phyloP scores from a whole-genome alignment of 2,797 vertebrate species.

The Semaprochilodus insignis region DNA sequence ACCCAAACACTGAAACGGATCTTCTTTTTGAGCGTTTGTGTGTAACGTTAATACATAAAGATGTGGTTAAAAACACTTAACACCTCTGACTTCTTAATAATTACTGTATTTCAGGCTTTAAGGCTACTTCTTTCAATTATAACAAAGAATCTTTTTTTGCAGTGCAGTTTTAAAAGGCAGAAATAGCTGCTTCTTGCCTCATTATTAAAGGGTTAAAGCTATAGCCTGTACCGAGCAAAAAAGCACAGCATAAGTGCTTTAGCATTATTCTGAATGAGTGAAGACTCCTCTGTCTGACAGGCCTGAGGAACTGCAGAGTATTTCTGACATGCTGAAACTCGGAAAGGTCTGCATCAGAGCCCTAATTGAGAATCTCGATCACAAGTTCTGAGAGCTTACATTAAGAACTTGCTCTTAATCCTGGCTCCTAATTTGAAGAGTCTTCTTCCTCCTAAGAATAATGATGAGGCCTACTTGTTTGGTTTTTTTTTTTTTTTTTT shows the following conservation, averaged over 20 bases:
- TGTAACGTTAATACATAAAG: too few species aligned
- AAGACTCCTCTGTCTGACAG: background rate
- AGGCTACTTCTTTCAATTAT: too few species aligned
- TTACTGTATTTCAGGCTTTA: too few species aligned
- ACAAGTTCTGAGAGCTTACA: slow-evolving; percentile 48
- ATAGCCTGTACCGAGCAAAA: too few species aligned
- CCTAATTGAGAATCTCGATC: slow-evolving; percentile 49
- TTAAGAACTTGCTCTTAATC: slow-evolving; percentile 36
- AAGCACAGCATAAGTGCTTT: background rate
- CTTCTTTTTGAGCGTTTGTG: too few species aligned
- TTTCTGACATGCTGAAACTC: slow-evolving; percentile 36
- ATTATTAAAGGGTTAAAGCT: background rate
- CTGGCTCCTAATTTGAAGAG: slow-evolving; percentile 37
- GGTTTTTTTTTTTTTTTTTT: slow-evolving; percentile 47
- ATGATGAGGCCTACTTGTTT: slow-evolving; percentile 45
- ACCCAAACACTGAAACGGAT: too few species aligned
- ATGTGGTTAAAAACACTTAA: too few species aligned
- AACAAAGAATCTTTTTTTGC: too few species aligned
- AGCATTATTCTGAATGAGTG: background rate
- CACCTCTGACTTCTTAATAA: too few species aligned
- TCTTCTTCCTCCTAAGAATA: slow-evolving; percentile 47
- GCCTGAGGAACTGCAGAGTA: background rate
- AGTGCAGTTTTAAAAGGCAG: background rate
- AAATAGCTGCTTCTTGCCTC: background rate
- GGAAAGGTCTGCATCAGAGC: slow-evolving; percentile 16